Base-by-base conservation (phyloP, 2,888 invertebrate species). In the Scaptomyza polygonia region DNA sequence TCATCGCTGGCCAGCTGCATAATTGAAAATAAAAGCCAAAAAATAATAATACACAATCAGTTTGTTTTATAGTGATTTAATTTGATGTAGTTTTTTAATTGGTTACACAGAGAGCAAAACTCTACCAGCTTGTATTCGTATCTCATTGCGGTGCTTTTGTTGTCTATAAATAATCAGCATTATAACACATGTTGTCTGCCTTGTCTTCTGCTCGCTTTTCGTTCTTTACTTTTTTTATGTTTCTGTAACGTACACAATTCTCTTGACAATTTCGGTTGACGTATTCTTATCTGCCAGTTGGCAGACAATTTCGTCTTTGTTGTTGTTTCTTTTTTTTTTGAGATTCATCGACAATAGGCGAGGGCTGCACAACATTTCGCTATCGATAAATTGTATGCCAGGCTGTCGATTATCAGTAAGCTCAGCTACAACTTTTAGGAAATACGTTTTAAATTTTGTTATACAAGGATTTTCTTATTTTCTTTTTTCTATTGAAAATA, bases 101-200 rank as follows among this genome's bases (percentile, higher is more conserved):
- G 14, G 2, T 44, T 9, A 18, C 9, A n/a, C 9, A n/a, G 3
- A 29, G 39, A n/a, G 25, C 7, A 18, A 29, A 12, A 45, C 21
- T 54, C 30, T 79, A 90, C 89, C 89, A 90, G 70, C 66, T 89
- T 77, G 69, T 89, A 89, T 77, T 89, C 89, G 77, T 81, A 77
- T 84, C 82, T 86, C 90, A 90, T 89, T 67, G 70, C 80, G 39
- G n/a, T 36, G 43, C 52, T 12, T 36, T 48, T 49, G 32, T 43
- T 44, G 54, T 57, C 71, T 79, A 71, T 59, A 72, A 75, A 64
- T 74, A 62, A 47, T 49, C 43, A 49, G 49, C 65, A 64, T 77
- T 68, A 64, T 58, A 67, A 68, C 72, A 84, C 88, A 83, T 88
- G 42, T 63, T 72, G 69, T 30, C 62, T 45, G 49, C 48, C 42